phyloP scores from a whole-genome alignment of 2,113 vertebrate genomes.

The Genyomyrus donnyi region DNA sequence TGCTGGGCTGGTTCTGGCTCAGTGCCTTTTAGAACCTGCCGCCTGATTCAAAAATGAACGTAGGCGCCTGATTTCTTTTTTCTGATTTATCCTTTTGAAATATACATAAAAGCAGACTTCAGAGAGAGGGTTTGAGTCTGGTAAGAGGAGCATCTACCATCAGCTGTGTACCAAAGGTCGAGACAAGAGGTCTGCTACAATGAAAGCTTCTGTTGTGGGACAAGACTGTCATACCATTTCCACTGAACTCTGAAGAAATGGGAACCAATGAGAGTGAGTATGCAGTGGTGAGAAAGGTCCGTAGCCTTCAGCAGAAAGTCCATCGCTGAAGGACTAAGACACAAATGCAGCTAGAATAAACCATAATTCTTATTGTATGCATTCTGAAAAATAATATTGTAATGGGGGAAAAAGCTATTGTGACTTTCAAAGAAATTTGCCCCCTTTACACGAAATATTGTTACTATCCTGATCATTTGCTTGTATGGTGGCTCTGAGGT shows the following conservation, averaged over 20 bases:
- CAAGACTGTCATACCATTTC: neutral
- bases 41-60: too few relatives aligned
- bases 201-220: neutral
- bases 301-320: neutral
- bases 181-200: neutral
- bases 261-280: neutral
- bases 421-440: too few relatives aligned
- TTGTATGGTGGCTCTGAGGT: too few relatives aligned
- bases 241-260: neutral
- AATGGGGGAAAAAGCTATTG: too few relatives aligned
- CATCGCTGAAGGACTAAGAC: too few relatives aligned
- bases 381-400: too few relatives aligned
- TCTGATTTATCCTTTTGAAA: constrained; percentile 24
- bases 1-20: too few relatives aligned
- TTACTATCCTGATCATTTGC: too few relatives aligned
- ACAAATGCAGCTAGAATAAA: too few relatives aligned
- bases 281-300: neutral
- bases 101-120: neutral
- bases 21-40: too few relatives aligned
- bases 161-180: neutral
- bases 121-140: neutral
- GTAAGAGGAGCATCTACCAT: neutral
- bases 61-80: neutral
- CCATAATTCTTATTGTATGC: too few relatives aligned
- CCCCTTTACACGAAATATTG: too few relatives aligned